Conservation (phyloP, 1,140 invertebrate genomes). For the Eupristina koningsbergeri region DNA sequence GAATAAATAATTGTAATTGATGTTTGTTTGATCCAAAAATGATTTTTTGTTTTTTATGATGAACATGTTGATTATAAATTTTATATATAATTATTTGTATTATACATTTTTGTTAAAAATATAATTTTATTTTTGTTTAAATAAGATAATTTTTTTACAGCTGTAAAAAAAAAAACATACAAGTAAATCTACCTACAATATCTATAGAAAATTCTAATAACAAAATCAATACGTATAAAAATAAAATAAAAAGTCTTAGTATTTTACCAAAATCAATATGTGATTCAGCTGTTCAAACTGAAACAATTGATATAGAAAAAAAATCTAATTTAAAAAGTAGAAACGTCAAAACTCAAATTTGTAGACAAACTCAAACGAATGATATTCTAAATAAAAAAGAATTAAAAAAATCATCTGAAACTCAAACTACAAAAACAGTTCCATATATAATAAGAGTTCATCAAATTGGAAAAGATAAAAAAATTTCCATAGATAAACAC, state of each 20-base stretch:
- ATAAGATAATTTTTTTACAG: constrained; percentile 21
- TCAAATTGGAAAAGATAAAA: constrained; percentile 44
- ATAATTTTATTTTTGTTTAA: background rate
- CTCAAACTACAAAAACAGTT: constrained; percentile 64
- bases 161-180: constrained; percentile 5
- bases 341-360: constrained; percentile 63
- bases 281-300: constrained; percentile 68
- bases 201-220: constrained; percentile 11
- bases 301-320: constrained; percentile 62
- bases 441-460: constrained; percentile 45
- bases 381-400: constrained; percentile 59
- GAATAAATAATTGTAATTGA: background rate
- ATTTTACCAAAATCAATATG: constrained; percentile 63
- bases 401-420: constrained; percentile 68
- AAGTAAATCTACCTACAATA: background rate
- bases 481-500: constrained; percentile 44
- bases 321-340: constrained; percentile 55
- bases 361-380: constrained; percentile 73
- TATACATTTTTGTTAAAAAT: background rate
- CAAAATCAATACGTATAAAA: constrained; percentile 44
- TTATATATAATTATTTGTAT: too few relatives aligned
- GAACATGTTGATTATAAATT: too few relatives aligned
- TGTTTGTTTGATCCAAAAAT: too few relatives aligned
- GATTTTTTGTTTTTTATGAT: too few relatives aligned
- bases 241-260: constrained; percentile 44